A percentile compares a stretch with the other conserved stretches of the same genome.
phyloP scores from a whole-genome alignment of 2,113 vertebrate species.

The Cygnus atratus region DNA sequence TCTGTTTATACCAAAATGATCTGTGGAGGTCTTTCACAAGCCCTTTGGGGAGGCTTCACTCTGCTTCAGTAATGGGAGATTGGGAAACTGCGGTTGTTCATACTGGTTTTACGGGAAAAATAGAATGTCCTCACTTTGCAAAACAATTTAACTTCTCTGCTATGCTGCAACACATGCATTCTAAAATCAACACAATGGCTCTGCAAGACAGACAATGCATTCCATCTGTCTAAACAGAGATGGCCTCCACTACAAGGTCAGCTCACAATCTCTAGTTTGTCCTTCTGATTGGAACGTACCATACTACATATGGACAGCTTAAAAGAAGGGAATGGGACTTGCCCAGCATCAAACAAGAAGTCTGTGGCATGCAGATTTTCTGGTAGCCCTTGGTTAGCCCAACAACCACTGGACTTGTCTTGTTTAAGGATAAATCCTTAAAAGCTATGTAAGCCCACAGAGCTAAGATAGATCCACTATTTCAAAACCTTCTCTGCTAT shows the following conservation, averaged over 20 bases:
- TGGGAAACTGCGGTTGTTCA: slow-evolving; percentile 57
- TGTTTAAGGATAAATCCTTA: neutral
- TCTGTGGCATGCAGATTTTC: neutral
- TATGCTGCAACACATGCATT: slow-evolving; percentile 37
- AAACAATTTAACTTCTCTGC: slow-evolving; percentile 55
- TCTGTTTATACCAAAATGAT: slow-evolving; percentile 62
- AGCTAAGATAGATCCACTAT: neutral
- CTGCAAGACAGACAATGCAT: slow-evolving; percentile 55
- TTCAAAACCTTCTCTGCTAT: neutral
- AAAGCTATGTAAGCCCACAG: neutral
- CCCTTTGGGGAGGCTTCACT: slow-evolving; percentile 42
- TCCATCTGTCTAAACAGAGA: slow-evolving; percentile 65
- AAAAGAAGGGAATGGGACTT: neutral
- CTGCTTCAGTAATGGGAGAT: slow-evolving; percentile 55
- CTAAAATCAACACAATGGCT: slow-evolving; percentile 58
- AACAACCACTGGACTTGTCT: neutral
- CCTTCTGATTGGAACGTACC: slow-evolving; percentile 16
- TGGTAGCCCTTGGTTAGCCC: neutral
- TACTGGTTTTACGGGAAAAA: slow-evolving; percentile 56
- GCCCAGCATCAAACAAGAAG: neutral
- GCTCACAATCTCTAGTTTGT: neutral
- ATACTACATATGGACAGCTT: neutral
- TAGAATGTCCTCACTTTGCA: slow-evolving; percentile 46
- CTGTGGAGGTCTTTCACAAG: slow-evolving; percentile 61
- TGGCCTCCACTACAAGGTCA: slow-evolving; percentile 55